phyloP scores from a whole-genome alignment of 1,140 invertebrate species.

The Oscheius sp. region DNA sequence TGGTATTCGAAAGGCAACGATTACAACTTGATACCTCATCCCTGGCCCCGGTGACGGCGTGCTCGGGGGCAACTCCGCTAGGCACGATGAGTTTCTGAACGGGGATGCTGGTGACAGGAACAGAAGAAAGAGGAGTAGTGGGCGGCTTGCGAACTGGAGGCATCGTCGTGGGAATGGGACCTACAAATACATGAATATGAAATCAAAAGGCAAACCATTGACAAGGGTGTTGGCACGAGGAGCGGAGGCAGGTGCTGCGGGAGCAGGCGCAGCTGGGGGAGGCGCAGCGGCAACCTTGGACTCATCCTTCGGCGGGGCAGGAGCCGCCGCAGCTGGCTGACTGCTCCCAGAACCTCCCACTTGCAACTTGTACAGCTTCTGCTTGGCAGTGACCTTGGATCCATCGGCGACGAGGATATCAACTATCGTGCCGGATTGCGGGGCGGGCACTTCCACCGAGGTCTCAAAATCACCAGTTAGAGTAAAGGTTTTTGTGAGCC shows the following conservation, averaged over 20 bases:
- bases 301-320: no score
- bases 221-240: no score
- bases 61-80: constrained; percentile 39
- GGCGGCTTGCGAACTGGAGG: constrained; percentile 46
- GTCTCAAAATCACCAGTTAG: no score
- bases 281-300: background rate
- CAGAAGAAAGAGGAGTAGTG: constrained; percentile 49
- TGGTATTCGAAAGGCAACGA: constrained; percentile 76
- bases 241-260: no score
- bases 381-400: constrained; percentile 56
- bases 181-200: no score
- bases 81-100: constrained; percentile 35
- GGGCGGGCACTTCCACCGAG: constrained; percentile 57
- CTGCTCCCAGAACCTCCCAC: constrained; percentile 41
- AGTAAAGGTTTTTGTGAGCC: no score
- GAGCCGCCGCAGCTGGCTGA: constrained; percentile 18
- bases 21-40: constrained; percentile 27
- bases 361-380: constrained; percentile 58
- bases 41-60: constrained; percentile 50
- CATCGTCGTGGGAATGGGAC: background rate
- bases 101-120: constrained; percentile 45
- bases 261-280: no score
- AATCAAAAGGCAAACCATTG: no score
- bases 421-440: constrained; percentile 54
- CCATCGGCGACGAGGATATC: constrained; percentile 57